Evolutionary conservation across 2,113 vertebrate genomes (phyloP).

Genomic region (Ahaetulla prasina): DNA sequence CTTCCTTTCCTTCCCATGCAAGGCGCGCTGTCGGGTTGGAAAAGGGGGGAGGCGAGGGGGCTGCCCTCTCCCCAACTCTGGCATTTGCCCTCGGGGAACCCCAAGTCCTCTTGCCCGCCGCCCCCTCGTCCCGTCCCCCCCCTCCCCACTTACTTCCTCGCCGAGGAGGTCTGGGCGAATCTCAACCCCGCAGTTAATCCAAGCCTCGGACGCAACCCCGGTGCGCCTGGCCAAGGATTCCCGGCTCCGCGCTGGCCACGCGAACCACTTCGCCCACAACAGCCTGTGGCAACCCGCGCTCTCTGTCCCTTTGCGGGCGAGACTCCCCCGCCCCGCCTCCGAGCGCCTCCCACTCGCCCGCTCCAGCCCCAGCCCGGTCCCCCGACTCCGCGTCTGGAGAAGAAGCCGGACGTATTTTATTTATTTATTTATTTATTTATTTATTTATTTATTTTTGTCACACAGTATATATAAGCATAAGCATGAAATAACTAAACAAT

Average conservation of each 20-base stretch:
- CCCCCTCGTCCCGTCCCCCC: not conserved
- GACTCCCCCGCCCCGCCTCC: not conserved
- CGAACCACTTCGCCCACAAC: not conserved
- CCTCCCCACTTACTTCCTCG: not conserved
- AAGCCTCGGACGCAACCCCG: not conserved
- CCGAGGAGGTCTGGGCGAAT: not conserved
- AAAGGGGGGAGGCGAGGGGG: not conserved
- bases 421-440: too few relatives aligned
- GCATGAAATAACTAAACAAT: too few relatives aligned
- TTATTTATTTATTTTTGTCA: too few relatives aligned
- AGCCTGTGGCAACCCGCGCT: not conserved
- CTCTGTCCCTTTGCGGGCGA: not conserved
- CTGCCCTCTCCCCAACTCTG: not conserved
- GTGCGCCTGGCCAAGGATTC: not conserved
- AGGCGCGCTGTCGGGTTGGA: not conserved
- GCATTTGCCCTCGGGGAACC: not conserved
- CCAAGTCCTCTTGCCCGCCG: not conserved
- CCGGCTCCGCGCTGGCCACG: not conserved
- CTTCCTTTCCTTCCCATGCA: not conserved
- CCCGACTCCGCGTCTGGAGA: not conserved
- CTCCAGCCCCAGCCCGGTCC: not conserved
- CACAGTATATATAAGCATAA: too few relatives aligned
- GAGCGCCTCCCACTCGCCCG: not conserved
- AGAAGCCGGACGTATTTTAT: too few relatives aligned
- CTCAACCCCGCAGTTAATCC: not conserved